Evolutionary conservation across 1,140 invertebrate species (phyloP), one percentile per base, ranked within the genome.

Genomic region (Caenorhabditis brenneri): DNA sequence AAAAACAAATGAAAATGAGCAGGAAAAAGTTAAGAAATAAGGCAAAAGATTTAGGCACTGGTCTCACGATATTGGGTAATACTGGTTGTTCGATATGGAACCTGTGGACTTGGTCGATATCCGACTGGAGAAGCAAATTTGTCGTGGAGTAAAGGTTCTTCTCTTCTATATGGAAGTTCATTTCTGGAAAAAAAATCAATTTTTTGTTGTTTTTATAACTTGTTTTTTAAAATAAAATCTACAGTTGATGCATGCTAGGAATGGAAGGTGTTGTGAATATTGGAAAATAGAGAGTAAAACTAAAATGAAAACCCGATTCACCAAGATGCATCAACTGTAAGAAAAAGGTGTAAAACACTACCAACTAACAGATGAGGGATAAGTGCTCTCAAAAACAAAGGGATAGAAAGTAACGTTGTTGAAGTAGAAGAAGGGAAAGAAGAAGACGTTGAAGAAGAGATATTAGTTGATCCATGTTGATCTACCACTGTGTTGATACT

Each of bases 61-160:
- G 65, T 74, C 65, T 74, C 65, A 42, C 65, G 65, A 42, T 74
- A 74, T 74, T 74, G 65, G 36, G 65, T 74, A 42, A 74, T 74
- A 74, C 65, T 74, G 65, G 65, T 74, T 24, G 65, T 74, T 27
- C 65, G 33, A 42, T 74, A 74, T 42, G 65, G 65, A 24, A 74
- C 10, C 10, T 74, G 65, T 74, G 65, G 65, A 22, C 29, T 74
- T 29, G 65, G 33, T 12, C 65, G 33, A 46, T 74, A 74, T n/a
- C 65, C 65, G 65, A n/a, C n/a, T 42, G 65, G 29, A 19, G 58
- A 33, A 19, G 31, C 58, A 31, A 42, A 74, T 74, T 74, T 74
- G 65, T 74, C 65, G 36, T 74, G 65, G 36, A 74, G 65, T 10
- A 74, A 19, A 4, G 65, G 65, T n/a, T 74, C 65, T 12, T 74